phyloP scores from a whole-genome alignment of 2,113 vertebrate species.

The Siniperca chuatsi region DNA sequence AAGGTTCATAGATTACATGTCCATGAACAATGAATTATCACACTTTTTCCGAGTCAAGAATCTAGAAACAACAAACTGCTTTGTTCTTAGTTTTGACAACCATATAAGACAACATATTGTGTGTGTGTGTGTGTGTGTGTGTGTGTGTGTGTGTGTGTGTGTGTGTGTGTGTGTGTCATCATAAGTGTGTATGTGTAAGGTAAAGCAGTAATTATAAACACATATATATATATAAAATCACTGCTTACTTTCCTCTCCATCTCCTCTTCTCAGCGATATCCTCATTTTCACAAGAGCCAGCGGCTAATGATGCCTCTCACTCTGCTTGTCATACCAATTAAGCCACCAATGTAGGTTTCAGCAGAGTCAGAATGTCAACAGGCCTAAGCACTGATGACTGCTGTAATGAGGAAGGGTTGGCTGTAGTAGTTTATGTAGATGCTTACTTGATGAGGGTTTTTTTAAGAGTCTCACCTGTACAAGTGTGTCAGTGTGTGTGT shows the following conservation, averaged over 20 bases:
- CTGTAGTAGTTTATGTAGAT: conserved; percentile 28
- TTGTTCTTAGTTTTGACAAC: too few species aligned
- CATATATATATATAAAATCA: too few species aligned
- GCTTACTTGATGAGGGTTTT: conserved; percentile 35
- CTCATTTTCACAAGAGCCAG: conserved; percentile 5
- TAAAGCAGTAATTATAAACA: not conserved
- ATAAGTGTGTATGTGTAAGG: not conserved
- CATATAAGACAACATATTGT: too few species aligned
- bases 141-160: too few species aligned
- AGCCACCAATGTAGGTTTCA: conserved; percentile 37
- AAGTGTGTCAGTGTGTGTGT: not conserved
- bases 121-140: too few species aligned
- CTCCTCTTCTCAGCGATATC: not conserved
- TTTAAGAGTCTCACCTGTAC: conserved; percentile 6
- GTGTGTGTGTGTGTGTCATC: not conserved
- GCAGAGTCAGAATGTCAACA: conserved; percentile 51
- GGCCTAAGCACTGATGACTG: conserved; percentile 33
- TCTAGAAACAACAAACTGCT: not conserved
- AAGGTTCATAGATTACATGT: not conserved
- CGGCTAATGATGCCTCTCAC: conserved; percentile 53
- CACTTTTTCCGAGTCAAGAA: too few species aligned
- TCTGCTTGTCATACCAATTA: conserved; percentile 46
- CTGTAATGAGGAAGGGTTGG: conserved; percentile 38
- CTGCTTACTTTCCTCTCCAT: not conserved
- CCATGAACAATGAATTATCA: not conserved